phyloP scores from a whole-genome alignment of 1,140 invertebrate species.

The Metopolophium dirhodum region DNA sequence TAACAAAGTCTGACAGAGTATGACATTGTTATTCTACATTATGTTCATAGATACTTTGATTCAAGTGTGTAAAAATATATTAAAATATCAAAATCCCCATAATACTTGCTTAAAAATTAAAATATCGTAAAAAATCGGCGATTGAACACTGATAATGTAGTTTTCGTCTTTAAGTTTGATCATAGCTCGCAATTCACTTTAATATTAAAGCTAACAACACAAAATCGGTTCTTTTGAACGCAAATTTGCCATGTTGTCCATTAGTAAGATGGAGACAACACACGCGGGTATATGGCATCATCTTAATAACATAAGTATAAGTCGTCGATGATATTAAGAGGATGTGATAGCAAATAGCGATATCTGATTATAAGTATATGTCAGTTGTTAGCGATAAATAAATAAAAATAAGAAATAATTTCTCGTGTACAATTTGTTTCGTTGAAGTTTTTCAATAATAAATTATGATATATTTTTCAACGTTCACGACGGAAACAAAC shows the following conservation, averaged over 20 bases:
- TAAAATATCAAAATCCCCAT: background rate
- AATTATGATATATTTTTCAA: background rate
- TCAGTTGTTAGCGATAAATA: too few relatives aligned
- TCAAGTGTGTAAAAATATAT: background rate
- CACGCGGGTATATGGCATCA: too few relatives aligned
- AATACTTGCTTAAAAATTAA: background rate
- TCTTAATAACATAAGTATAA: too few relatives aligned
- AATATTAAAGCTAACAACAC: background rate
- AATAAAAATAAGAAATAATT: too few relatives aligned
- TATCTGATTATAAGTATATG: too few relatives aligned
- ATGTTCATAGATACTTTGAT: background rate
- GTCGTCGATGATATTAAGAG: too few relatives aligned
- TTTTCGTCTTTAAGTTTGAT: background rate
- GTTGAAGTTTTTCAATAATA: slow-evolving; percentile 5
- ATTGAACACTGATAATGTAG: background rate
- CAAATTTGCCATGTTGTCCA: background rate
- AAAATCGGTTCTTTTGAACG: background rate
- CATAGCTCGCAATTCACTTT: too few relatives aligned
- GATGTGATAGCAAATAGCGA: too few relatives aligned
- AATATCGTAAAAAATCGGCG: background rate
- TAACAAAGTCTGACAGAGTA: background rate
- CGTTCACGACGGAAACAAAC: background rate
- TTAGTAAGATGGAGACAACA: too few relatives aligned
- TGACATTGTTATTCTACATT: background rate
- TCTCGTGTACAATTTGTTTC: background rate